Evolutionary conservation across 2,113 vertebrate genomes (phyloP), one percentile per base, ranked within the genome.

Genomic region (Regulus satrapa): DNA sequence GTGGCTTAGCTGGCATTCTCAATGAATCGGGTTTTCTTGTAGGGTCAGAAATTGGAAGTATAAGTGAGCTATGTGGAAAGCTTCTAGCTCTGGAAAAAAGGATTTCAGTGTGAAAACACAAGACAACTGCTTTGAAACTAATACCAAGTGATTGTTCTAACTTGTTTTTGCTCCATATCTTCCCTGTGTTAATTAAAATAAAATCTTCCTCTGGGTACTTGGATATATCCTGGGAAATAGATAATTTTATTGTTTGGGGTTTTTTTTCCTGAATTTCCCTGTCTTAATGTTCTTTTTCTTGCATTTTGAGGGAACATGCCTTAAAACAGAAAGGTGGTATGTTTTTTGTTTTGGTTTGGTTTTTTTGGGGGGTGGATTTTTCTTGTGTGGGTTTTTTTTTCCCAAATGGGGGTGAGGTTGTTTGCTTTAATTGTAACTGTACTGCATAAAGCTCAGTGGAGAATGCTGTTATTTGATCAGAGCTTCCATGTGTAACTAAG

Each of bases 141-240:
- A 73, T 71, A 34, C 31, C 8, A 29, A 59, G 40, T 32, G 58
- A 55, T 91, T 88, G 15, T 34, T 84, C 43, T 87, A 82, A 66
- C 34, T 85, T 96, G 79, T 5, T 52, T n/a, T 38, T 94, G 58
- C 19, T 95, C 36, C 18, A 7, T 85, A 69, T 75, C 12, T 72
- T 78, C 58, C 46, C 29, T 41, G 38, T 41, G 73, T 91, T 95
- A 95, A 88, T 95, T 92, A 94, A 92, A 95, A 61, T 56, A 66
- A 90, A 79, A 82, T 83, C 62, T 68, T 80, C 91, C 78, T 18
- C 18, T 14, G 4, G 41, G 10, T 25, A 63, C 41, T 95, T 48
- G 52, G 51, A 46, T 74, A 28, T 29, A 58, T 89, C 74, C 77
- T 87, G 61, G 55, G 58, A 85, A 92, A 64, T 93, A 31, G 52